Percentiles rank a stretch among this genome's conserved stretches.
These are phyloP conservation scores for Notothenia coriiceps DNA, from an alignment of 2,113 vertebrate genomes.

Conservation along the genomic window DNA sequence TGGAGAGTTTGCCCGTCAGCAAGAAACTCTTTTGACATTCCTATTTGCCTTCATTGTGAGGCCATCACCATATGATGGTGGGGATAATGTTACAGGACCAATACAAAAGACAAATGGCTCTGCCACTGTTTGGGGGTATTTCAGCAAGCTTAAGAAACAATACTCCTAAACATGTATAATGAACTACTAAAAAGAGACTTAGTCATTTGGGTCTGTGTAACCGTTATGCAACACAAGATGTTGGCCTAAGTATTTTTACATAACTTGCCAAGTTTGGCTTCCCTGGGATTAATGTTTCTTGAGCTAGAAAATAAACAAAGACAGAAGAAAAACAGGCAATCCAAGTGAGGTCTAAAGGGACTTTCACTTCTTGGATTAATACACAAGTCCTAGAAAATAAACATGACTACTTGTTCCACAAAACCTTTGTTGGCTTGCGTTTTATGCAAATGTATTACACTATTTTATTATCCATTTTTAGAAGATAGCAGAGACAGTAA, in stretches of 20 bases:
- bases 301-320: slow-evolving; percentile 16
- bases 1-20: too few relatives aligned
- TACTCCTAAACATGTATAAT: background rate
- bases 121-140: background rate
- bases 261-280: slow-evolving; percentile 2
- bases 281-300: slow-evolving; percentile 2
- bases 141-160: background rate
- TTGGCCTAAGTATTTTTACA: background rate
- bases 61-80: too few relatives aligned
- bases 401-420: background rate
- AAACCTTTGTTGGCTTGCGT: background rate
- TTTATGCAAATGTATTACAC: background rate
- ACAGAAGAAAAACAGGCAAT: background rate
- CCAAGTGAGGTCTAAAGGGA: slow-evolving; percentile 1
- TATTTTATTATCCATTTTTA: background rate
- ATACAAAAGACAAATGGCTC: background rate
- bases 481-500: background rate
- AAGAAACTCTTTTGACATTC: too few relatives aligned
- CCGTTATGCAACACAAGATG: background rate
- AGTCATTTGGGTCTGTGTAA: background rate
- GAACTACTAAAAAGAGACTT: background rate
- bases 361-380: slow-evolving; percentile 3
- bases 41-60: too few relatives aligned
- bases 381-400: background rate
- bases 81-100: too few relatives aligned